A percentile compares a stretch with the other conserved stretches of the same genome.
phyloP scores from a whole-genome alignment of 2,797 vertebrate genomes.

The Jordanella pulchra region DNA sequence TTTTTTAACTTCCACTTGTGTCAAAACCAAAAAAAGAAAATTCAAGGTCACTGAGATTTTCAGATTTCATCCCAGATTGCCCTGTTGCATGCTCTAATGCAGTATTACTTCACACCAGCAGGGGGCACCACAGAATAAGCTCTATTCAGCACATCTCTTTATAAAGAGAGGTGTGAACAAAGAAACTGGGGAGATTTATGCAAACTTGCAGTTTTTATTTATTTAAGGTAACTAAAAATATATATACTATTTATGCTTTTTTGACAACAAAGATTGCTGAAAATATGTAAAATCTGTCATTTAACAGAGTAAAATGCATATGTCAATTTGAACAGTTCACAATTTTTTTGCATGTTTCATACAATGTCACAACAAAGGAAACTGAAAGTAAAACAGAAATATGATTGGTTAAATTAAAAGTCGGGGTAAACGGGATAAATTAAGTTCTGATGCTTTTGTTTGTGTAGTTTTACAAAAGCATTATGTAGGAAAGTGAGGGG shows the following conservation, averaged over 20 bases:
- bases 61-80: constrained; percentile 64
- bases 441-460: constrained; percentile 50
- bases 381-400: constrained; percentile 48
- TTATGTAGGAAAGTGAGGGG: constrained; percentile 48
- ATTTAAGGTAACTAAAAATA: constrained; percentile 81
- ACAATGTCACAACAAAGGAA: constrained; percentile 78
- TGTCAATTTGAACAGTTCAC: constrained; percentile 78
- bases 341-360: constrained; percentile 84
- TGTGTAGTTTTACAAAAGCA: constrained; percentile 40
- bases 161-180: constrained; percentile 62
- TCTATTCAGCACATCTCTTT: constrained; percentile 62
- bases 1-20: constrained; percentile 19
- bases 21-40: constrained; percentile 32
- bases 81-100: constrained; percentile 76
- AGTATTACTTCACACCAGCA: constrained; percentile 84
- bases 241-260: constrained; percentile 70
- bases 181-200: constrained; percentile 37
- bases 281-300: constrained; percentile 76
- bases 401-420: constrained; percentile 45
- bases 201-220: constrained; percentile 49
- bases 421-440: constrained; percentile 61
- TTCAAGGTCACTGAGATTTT: constrained; percentile 38
- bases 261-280: constrained; percentile 82
- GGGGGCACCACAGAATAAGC: constrained; percentile 82
- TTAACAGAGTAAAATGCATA: constrained; percentile 80